Evolutionary conservation across 1,140 invertebrate species (phyloP), one percentile per base, ranked within the genome.

Genomic region (Ladona fulva): DNA sequence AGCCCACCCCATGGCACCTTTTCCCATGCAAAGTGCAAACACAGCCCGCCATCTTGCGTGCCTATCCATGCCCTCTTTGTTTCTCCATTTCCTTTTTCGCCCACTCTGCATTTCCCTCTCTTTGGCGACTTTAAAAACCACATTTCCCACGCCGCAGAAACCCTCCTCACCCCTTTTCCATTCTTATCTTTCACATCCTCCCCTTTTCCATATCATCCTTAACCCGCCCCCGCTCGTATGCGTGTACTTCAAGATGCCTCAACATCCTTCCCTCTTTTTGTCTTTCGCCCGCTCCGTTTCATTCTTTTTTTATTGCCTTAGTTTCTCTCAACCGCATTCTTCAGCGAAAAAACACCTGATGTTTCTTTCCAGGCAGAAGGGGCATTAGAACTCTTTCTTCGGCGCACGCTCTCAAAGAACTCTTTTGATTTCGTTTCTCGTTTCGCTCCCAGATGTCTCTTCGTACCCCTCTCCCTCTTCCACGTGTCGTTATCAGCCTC

Each of bases 121-220:
- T 52, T n/a, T n/a, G n/a, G 29, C 29, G 29, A 37, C 52, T 66
- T 66, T 66, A 16, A 66, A 52, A 16, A 77, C n/a, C 19, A 37
- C 75, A 29, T 76, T 29, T 76, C 80, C 77, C 76, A 59, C 76
- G 73, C 77, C 75, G 44, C 77, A 77, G 59, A 25, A n/a, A 22
- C 19, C 59, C 59, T 22, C 29, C 3, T 75, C 25, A 76, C 78
- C 24, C n/a, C 37, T 29, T 59, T 29, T 37, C 74, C 44, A 25
- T 42, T 76, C 42, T 66, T 24, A 22, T 79, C 78, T 74, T 79
- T 76, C 59, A 73, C 79, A 77, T 59, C 74, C 74, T 75, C 42
- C 44, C 73, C 75, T 25, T 11, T 73, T 25, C 19, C n/a, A 76
- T 25, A 75, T 77, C 76, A 77, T 24, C 66, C 74, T 29, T 37